A percentile compares a stretch with the other conserved stretches of the same genome.
These are phyloP conservation scores for Petrocephalus sullivani DNA, from an alignment of 2,797 vertebrate species.

Conservation along the genomic window DNA sequence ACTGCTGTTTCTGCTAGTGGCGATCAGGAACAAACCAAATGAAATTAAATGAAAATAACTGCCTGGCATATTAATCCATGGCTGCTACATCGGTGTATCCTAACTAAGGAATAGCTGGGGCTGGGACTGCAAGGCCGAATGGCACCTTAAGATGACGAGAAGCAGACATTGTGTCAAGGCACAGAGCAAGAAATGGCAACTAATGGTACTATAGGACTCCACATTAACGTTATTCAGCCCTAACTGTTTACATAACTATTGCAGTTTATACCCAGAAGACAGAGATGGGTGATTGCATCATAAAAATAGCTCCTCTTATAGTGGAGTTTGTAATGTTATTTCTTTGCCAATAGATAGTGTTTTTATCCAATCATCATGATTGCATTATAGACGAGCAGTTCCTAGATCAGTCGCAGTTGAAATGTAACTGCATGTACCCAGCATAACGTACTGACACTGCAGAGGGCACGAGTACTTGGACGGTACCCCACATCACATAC, in stretches of 20 bases:
- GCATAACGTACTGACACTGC: no score
- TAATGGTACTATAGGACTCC: not conserved
- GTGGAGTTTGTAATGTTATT: conserved; percentile 1
- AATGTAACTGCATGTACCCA: not conserved
- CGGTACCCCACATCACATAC: no score
- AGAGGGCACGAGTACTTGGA: no score
- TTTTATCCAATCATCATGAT: not conserved
- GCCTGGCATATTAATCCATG: not conserved
- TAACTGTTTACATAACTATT: not conserved
- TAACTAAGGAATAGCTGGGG: not conserved
- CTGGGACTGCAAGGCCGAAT: not conserved
- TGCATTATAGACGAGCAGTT: not conserved
- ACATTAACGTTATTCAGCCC: not conserved
- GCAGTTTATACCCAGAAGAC: not conserved
- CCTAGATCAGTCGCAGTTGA: not conserved
- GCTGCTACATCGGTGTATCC: not conserved
- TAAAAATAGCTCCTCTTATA: not conserved
- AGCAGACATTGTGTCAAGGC: not conserved
- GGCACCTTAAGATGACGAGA: not conserved
- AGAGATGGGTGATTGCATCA: not conserved
- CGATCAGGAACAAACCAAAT: not conserved
- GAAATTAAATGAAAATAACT: not conserved
- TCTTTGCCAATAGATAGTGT: conserved; percentile 14
- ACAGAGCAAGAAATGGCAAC: not conserved
- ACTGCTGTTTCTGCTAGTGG: not conserved